phyloP scores from a whole-genome alignment of 2,113 vertebrate genomes.

The Nestor notabilis region DNA sequence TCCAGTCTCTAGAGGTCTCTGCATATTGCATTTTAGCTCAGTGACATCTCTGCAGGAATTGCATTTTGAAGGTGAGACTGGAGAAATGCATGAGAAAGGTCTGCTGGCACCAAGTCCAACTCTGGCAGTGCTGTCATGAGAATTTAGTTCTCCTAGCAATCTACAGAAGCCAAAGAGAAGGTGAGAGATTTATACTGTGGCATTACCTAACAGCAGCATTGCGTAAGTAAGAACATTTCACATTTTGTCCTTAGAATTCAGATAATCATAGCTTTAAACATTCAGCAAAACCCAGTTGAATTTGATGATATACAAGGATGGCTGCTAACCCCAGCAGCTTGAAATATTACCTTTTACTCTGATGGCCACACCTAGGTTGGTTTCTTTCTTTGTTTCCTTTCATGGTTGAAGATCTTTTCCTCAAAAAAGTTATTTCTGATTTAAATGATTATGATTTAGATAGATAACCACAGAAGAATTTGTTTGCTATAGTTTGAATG shows the following conservation, averaged over 20 bases:
- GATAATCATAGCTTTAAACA: neutral
- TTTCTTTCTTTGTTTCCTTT: neutral
- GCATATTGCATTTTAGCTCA: constrained; percentile 62
- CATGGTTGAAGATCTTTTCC: neutral
- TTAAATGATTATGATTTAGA: neutral
- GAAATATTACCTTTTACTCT: neutral
- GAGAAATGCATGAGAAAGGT: neutral
- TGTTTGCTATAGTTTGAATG: neutral
- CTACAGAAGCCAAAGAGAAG: neutral
- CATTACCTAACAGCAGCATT: neutral
- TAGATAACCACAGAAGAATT: neutral
- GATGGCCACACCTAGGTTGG: rapidly evolving
- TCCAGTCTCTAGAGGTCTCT: constrained; percentile 80
- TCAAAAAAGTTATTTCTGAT: neutral
- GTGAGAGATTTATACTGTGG: neutral
- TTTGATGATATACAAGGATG: neutral
- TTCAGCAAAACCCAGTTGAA: neutral
- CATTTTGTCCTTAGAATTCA: neutral
- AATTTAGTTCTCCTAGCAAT: neutral
- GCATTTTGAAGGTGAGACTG: neutral
- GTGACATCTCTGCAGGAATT: neutral
- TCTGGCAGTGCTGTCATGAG: neutral
- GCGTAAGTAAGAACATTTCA: neutral
- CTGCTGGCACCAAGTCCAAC: neutral
- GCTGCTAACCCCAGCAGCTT: neutral